phyloP scores from a whole-genome alignment of 2,797 vertebrate genomes.

The Lagorchestes hirsutus region DNA sequence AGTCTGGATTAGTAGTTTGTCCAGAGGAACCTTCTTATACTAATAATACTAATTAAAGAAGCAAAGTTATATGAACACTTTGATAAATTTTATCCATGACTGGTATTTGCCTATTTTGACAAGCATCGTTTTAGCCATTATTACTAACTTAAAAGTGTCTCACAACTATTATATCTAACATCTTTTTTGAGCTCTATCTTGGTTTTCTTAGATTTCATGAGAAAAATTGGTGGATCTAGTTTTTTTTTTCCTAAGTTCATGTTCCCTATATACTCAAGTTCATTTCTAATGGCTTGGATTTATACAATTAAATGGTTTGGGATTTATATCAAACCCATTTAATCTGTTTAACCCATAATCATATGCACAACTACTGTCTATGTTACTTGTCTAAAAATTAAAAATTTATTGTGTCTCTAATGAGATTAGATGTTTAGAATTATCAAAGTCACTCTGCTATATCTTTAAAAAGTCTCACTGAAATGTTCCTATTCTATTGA shows the following conservation, averaged over 20 bases:
- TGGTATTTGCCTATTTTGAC: not conserved
- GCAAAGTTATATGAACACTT: not conserved
- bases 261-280: not conserved
- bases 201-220: not conserved
- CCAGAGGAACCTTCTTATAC: not conserved
- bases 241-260: not conserved
- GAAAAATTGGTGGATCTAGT: not conserved
- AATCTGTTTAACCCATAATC: not conserved
- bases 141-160: not conserved
- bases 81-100: not conserved
- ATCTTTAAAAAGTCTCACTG: not conserved
- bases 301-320: not conserved
- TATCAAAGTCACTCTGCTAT: not conserved
- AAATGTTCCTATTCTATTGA: not conserved
- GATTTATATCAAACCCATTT: not conserved
- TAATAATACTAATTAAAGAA: conserved; percentile 1
- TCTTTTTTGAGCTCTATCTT: not conserved
- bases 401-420: conserved; percentile 8
- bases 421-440: not conserved
- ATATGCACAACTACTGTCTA: not conserved
- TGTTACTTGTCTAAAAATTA: conserved; percentile 4
- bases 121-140: not conserved
- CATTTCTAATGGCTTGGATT: not conserved
- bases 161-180: not conserved
- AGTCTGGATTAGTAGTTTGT: not conserved